Percentiles rank a stretch among this genome's conserved stretches.
These are phyloP conservation scores for Bellardia bayeri DNA, from an alignment of 2,888 invertebrate genomes.

Conservation along the genomic window DNA sequence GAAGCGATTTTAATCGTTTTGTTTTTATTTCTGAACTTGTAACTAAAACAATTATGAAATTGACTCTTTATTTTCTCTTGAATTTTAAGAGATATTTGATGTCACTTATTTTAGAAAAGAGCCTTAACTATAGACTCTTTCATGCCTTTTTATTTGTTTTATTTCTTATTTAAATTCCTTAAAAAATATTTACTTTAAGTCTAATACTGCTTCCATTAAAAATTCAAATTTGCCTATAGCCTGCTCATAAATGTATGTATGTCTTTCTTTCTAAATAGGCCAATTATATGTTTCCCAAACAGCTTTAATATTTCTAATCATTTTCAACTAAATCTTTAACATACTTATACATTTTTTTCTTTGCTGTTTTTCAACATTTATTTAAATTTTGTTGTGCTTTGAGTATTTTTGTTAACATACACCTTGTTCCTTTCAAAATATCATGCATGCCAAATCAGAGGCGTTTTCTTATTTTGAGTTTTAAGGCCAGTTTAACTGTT, in stretches of 20 bases:
- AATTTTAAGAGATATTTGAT: too few species aligned
- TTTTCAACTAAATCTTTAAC: slow-evolving; percentile 23
- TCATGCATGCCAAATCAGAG: slow-evolving; percentile 38
- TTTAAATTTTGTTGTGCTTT: neutral
- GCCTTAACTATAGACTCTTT: too few species aligned
- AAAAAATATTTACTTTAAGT: neutral
- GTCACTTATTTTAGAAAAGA: too few species aligned
- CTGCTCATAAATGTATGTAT: neutral
- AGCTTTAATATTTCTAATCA: slow-evolving; percentile 14
- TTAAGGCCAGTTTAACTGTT: slow-evolving; percentile 23
- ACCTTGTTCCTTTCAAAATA: slow-evolving; percentile 7
- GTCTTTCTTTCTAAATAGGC: slow-evolving; percentile 27
- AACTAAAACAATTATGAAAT: too few species aligned
- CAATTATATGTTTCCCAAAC: slow-evolving; percentile 17
- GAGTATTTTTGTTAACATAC: slow-evolving; percentile 4
- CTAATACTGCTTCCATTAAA: neutral
- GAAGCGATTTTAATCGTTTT: too few species aligned
- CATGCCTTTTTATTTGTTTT: too few species aligned
- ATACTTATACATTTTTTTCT: neutral
- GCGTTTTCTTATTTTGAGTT: slow-evolving; percentile 22
- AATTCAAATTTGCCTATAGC: neutral
- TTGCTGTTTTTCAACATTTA: neutral
- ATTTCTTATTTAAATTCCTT: neutral
- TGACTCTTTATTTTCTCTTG: too few species aligned
- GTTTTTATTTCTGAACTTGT: too few species aligned